A percentile compares a stretch with the other conserved stretches of the same genome.
These are phyloP conservation scores for Unio pictorum DNA, from an alignment of 2,888 invertebrate genomes.

Conservation along the genomic window DNA sequence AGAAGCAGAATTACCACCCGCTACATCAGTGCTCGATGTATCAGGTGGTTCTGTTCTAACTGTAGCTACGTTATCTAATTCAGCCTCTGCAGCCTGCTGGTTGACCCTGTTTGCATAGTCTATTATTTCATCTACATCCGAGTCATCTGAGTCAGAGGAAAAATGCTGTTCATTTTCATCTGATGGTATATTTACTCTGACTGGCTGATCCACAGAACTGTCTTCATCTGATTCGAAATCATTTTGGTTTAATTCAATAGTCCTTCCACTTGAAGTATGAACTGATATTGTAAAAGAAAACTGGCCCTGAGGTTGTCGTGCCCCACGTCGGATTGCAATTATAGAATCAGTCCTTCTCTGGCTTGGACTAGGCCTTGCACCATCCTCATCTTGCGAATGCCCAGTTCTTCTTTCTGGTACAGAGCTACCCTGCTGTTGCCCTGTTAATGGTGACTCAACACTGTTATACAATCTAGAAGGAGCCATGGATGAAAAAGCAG, in stretches of 20 bases:
- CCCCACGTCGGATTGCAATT: constrained; percentile 30
- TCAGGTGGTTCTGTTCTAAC: constrained; percentile 1
- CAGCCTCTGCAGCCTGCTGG: constrained; percentile 1
- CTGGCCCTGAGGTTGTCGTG: constrained; percentile 22
- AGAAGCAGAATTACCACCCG: background rate
- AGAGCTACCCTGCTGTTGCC: constrained; percentile 2
- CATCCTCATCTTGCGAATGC: constrained; percentile 8
- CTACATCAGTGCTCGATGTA: background rate
- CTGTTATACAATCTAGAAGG: constrained; percentile 9
- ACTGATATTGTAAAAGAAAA: constrained; percentile 36
- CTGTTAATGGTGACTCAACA: background rate
- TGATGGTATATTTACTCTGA: background rate
- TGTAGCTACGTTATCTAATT: background rate
- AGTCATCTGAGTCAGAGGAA: too few relatives aligned
- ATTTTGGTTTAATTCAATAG: constrained; percentile 30
- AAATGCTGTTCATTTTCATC: too few relatives aligned
- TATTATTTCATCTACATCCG: too few relatives aligned
- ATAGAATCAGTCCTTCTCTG: constrained; percentile 21
- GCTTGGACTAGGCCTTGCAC: constrained; percentile 2
- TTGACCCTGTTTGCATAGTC: too few relatives aligned
- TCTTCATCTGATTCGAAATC: constrained; percentile 25
- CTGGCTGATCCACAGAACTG: background rate
- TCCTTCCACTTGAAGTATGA: constrained; percentile 30
- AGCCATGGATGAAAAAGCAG: constrained; percentile 37
- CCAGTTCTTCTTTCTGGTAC: background rate